These are phyloP conservation scores for Orchesella flavescens DNA, from an alignment of 2,888 invertebrate genomes.

Conservation along the genomic window DNA sequence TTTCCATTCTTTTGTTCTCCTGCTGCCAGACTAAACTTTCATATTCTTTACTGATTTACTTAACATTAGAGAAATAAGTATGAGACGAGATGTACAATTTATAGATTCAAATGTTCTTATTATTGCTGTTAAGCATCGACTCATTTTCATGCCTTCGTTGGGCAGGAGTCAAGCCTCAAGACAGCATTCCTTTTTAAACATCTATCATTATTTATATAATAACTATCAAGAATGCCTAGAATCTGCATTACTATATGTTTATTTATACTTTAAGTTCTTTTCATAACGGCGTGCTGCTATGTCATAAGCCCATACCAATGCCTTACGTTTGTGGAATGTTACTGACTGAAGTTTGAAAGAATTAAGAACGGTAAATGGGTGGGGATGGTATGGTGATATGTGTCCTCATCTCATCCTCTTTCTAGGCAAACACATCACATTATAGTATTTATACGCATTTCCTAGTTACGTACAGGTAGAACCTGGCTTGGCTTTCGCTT, in stretches of 20 bases:
- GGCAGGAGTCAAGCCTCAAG: conserved; percentile 60
- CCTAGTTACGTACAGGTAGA: not conserved
- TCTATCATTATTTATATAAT: not conserved
- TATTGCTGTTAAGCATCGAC: not conserved
- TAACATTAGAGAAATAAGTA: too few species aligned
- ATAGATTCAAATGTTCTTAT: too few species aligned
- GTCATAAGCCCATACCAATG: conserved; percentile 43
- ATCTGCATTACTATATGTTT: too few species aligned
- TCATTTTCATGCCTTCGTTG: conserved; percentile 15
- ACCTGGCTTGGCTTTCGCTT: too few species aligned
- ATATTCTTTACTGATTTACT: too few species aligned
- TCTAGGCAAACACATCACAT: too few species aligned
- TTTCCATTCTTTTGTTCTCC: not conserved
- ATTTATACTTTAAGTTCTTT: not conserved
- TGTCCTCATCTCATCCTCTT: conserved; percentile 2
- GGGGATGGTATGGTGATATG: not conserved
- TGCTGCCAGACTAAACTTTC: not conserved
- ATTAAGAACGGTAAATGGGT: not conserved
- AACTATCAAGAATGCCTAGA: not conserved
- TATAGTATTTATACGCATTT: not conserved
- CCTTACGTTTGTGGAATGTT: conserved; percentile 68
- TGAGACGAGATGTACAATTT: too few species aligned
- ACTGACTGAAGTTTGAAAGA: conserved; percentile 24
- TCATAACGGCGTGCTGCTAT: not conserved
- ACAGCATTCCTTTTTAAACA: not conserved